Base-by-base conservation (phyloP, 2,113 vertebrate species). In the Polyodon spathula region DNA sequence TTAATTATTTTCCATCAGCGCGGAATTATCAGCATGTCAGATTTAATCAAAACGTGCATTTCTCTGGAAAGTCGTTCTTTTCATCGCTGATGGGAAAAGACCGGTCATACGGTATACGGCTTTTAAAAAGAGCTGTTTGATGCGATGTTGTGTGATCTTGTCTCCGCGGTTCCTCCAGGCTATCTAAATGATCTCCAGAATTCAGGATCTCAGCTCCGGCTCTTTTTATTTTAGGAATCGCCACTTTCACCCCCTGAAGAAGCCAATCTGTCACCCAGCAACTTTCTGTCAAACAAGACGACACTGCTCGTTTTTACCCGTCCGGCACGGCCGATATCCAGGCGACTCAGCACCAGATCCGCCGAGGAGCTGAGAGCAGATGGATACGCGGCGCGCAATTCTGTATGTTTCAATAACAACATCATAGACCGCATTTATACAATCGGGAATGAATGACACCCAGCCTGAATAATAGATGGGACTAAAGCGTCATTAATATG, bases 231-330 rank as follows among this genome's bases (percentile, higher is more conserved):
- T 86, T 83, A 84, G 80, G 82, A 86, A 89, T 88, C 88, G 80
- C 83, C 76, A 81, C 89, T 87, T 86, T 89, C 80, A 73, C 78
- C 79, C 79, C 73, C 79, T 83, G 73, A 70, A 87, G 90, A 76
- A 85, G 83, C 83, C 88, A 84, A 92, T 97, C 89, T 78, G 92
- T 94, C 93, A 93, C 81, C 82, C 79, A 64, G 84, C 86, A 89
- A 87, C 86, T 80, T 82, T 90, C 88, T 96, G 94, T 97, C 94
- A 97, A 95, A 97, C 92, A 93, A 84, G 85, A 90, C 92, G 91
- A 90, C 88, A 85, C 71, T 67, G 87, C 85, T 91, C 92, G 86
- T 95, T 92, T 92, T 93, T 92, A 93, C 89, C 87, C 78, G 81
- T 84, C 89, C 83, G 77, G 71, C 82, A 85, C 84, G 86, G 72